Conservation (phyloP, 2,113 vertebrate genomes). For the Thamnophis sirtalis region DNA sequence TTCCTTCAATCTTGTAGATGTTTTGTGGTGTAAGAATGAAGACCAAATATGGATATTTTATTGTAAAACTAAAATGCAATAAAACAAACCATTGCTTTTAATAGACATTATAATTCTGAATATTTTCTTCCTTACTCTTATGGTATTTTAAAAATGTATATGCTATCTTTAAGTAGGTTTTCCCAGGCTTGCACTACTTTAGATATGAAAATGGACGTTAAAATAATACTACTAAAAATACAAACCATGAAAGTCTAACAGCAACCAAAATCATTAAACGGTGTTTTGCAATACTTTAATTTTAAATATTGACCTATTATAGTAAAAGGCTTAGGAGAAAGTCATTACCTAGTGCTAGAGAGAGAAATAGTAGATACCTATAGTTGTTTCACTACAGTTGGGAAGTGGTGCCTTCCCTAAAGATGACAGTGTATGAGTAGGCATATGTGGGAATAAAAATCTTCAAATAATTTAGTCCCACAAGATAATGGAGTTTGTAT, state of each 20-base stretch:
- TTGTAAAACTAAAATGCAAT: background rate
- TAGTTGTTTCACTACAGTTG: background rate
- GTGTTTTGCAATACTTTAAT: background rate
- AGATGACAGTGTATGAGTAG: background rate
- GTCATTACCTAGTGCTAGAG: background rate
- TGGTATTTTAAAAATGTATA: background rate
- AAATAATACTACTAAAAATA: background rate
- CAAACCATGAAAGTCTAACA: background rate
- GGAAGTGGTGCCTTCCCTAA: background rate
- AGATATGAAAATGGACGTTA: background rate
- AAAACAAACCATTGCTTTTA: background rate
- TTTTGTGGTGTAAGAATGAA: background rate
- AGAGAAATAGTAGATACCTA: background rate
- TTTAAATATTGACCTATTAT: background rate
- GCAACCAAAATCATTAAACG: background rate
- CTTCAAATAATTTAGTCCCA: background rate
- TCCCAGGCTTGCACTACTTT: background rate
- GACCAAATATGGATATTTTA: background rate
- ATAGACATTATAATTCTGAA: background rate
- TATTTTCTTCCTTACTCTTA: background rate
- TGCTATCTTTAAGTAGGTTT: background rate
- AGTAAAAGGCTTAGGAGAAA: background rate
- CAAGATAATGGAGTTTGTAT: background rate
- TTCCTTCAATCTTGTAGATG: background rate
- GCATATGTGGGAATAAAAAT: background rate